Evolutionary conservation across 2,888 invertebrate genomes (phyloP), one percentile per base, ranked within the genome.

Genomic region (Eugnorisma glareosa): DNA sequence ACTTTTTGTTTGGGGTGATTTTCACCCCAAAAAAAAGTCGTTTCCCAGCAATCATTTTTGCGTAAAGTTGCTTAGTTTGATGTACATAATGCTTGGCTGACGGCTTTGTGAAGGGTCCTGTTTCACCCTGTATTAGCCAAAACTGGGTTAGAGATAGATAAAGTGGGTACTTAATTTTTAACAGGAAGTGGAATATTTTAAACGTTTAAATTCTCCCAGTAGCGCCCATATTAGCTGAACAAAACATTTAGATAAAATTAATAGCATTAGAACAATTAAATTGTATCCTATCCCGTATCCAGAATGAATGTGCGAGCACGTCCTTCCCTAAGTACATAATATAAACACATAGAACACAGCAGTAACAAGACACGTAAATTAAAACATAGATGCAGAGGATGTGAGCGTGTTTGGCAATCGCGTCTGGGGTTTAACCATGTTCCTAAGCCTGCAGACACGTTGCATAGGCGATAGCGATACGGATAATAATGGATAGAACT

Each of bases 331-430:
- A 35, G 13, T 40, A 68, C 63, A 61, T 28, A 40, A 24, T 69
- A 54, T 45, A 67, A 51, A 31, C 54, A 45, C 24, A 63, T 61
- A 70, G 54, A 40, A 73, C 54, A 61, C 15, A 66, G 67, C 74
- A 74, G 59, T 63, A 59, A 71, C 66, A 67, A 37, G 54, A 43
- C 6, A 83, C 68, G 51, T 73, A 67, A 59, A 51, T 40, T 61
- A 35, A 40, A 73, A 67, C 66, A 54, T 73, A 63, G 37, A 80
- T 2, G 18, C 59, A 57, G 74, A 74, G 73, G 74, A 74, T 72
- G 67, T n/a, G 74, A 72, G 69, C 84, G 74, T 82, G 82, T 82
- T 82, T 70, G 70, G 57, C 67, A 84, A 84, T 80, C 37, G 57
- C 74, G 67, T 70, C 67, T 59, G 70, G 84, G 74, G 51, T 64